Base-by-base conservation (phyloP, 2,888 invertebrate genomes). In the Zygaena filipendulae region DNA sequence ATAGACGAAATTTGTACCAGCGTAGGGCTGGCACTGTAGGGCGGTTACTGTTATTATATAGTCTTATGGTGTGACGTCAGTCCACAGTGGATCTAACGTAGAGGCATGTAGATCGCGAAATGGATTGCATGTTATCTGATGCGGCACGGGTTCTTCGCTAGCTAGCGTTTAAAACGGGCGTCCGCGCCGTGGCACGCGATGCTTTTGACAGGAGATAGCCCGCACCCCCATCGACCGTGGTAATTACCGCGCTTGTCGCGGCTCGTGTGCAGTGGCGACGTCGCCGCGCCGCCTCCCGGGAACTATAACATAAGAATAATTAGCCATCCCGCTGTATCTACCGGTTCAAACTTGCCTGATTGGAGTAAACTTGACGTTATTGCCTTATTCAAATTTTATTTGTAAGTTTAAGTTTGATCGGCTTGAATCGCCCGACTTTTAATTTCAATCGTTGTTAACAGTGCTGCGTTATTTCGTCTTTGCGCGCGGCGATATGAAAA, bases 41-140 rank as follows among this genome's bases (percentile, higher is more conserved):
- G n/a, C n/a, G n/a, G n/a, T n/a, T n/a, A n/a, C n/a, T n/a, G n/a
- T n/a, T n/a, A n/a, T n/a, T n/a, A n/a, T n/a, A n/a, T n/a, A n/a
- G n/a, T n/a, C 60, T 63, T 71, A 63, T 68, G 62, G 61, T 58
- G 66, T 74, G 71, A 72, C 71, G 75, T 75, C 72, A 71, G 64
- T 63, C 61, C 59, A 62, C 51, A 67, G 69, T 64, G 70, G 70
- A 63, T 72, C 70, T 69, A 67, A 68, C 68, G 60, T 72, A 68
- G 67, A 74, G 52, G 68, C 66, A 69, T 75, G 74, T 74, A 77
- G 79, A 79, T 79, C 69, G 79, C 77, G 67, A 72, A 77, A 71
- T 77, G 72, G 77, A 79, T 79, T 72, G 77, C 75, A 72, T 68
- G 74, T 59, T 75, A 77, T 77, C 77, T 63, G 77, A 74, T 77